These are phyloP conservation scores for Tursiops truncatus DNA, from an alignment of 2,113 vertebrate species.

Conservation along the genomic window DNA sequence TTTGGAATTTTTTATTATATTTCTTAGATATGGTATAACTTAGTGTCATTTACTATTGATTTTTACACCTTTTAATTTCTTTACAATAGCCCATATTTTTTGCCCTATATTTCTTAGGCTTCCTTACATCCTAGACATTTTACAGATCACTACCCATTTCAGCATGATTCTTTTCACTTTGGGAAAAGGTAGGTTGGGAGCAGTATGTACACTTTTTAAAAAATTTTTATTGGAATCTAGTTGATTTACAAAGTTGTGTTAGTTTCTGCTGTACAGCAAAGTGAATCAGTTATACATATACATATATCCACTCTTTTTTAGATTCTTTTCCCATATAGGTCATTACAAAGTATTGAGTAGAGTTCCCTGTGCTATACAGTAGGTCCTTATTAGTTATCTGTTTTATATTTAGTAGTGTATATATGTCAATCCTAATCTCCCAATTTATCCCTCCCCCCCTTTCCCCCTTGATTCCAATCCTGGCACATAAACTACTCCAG, in stretches of 20 bases:
- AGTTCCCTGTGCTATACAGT: too few species aligned
- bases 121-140: neutral
- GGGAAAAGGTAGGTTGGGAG: neutral
- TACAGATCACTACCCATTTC: neutral
- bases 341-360: too few species aligned
- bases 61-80: neutral
- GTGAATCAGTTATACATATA: too few species aligned
- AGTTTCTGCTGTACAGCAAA: too few species aligned
- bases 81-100: neutral
- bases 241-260: too few species aligned
- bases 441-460: too few species aligned
- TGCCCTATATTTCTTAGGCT: neutral
- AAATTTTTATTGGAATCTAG: neutral
- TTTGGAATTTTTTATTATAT: neutral
- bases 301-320: too few species aligned
- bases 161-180: neutral
- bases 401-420: too few species aligned
- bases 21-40: constrained; percentile 14
- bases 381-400: too few species aligned
- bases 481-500: neutral
- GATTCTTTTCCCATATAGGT: too few species aligned
- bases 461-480: neutral
- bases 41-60: neutral
- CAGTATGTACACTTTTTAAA: neutral
- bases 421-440: too few species aligned